phyloP scores from a whole-genome alignment of 2,797 vertebrate species.

The Jordanella pulchra region DNA sequence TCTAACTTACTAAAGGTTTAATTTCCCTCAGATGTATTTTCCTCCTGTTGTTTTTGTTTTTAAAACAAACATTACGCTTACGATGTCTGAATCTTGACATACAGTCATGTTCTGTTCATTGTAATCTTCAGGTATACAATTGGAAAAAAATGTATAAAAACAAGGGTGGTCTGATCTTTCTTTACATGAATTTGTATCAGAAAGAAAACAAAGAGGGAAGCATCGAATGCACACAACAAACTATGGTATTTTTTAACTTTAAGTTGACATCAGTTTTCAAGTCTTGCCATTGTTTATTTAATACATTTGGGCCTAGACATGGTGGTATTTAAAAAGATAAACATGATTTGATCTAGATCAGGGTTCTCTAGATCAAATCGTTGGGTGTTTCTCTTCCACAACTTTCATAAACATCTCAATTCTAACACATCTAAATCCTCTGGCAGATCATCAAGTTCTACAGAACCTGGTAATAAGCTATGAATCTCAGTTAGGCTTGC shows the following conservation, averaged over 20 bases:
- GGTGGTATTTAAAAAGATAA: neutral
- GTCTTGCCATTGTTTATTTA: neutral
- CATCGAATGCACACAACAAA: neutral
- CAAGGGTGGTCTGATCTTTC: too few relatives aligned
- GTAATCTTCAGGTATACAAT: too few relatives aligned
- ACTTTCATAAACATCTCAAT: neutral
- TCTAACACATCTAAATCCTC: neutral
- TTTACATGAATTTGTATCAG: too few relatives aligned
- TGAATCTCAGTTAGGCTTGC: neutral
- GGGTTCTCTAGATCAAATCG: neutral
- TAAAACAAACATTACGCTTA: neutral
- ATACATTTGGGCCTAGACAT: neutral
- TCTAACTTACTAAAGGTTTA: slow-evolving; percentile 35
- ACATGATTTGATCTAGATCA: neutral
- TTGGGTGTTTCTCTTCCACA: neutral
- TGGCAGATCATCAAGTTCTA: neutral
- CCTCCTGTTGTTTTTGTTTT: slow-evolving; percentile 18
- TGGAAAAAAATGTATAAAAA: too few relatives aligned
- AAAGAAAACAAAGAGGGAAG: neutral
- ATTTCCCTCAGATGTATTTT: slow-evolving; percentile 27
- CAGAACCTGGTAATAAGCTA: neutral
- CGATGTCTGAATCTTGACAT: neutral
- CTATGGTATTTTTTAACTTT: neutral
- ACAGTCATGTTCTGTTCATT: neutral
- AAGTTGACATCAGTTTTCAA: neutral